Base-by-base conservation (phyloP, 2,113 vertebrate genomes). In the Cephalopterus ornatus region DNA sequence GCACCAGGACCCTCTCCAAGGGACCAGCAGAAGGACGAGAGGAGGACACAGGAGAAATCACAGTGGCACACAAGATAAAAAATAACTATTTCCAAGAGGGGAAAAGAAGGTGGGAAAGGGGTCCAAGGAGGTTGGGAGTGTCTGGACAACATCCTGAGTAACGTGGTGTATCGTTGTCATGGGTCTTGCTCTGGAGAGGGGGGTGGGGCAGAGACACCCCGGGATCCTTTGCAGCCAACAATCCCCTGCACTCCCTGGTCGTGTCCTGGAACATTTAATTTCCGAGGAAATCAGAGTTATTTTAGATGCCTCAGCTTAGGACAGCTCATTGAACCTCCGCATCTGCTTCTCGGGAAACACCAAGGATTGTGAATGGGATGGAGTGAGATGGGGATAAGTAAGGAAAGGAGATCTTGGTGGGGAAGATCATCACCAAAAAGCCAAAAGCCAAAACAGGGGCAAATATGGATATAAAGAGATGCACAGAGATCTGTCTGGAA, bases 91-190 rank as follows among this genome's bases (percentile, higher is more conserved):
- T 66, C 13, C 37, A 15, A 56, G 11, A 8, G n/a, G 26, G n/a
- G 11, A 58, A 47, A 67, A 75, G 24, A 42, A 11, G 44, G 11
- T 56, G 42, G 68, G 20, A 72, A 83, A 67, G 8, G 19, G 11
- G 9, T 26, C 32, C 65, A 14, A 8, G 20, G 46, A 70, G 63
- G 14, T 3, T 55, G 59, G 15, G 4, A 65, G 5, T 4, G 9
- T 11, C 49, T 27, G 65, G 33, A 53, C 10, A 84, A 92, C 42
- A 9, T 20, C 39, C 28, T 73, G 58, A 68, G 5, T 12, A 18
- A 58, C 9, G 11, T 32, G 27, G 5, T 10, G 33, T 26, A 14
- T 3, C 12, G 24, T 7, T 42, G 63, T 6, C 9, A 5, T 0
- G 26, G 72, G 47, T 11, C 19, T 18, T 70, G 62, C 49, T 49